Evolutionary conservation across 1,140 invertebrate genomes (phyloP).

Genomic region (Trachymyrmex cornetzi): DNA sequence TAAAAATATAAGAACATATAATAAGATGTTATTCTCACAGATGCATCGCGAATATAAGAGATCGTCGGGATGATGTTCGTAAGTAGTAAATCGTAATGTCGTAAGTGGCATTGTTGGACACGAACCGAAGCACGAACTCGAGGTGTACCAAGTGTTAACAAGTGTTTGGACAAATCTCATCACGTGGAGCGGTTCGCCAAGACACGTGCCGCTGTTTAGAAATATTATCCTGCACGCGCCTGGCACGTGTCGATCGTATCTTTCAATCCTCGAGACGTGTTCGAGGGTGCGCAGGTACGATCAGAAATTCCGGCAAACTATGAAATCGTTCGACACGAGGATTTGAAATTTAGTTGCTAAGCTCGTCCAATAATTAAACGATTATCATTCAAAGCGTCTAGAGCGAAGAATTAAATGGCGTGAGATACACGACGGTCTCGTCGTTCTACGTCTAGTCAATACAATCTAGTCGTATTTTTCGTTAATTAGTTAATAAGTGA

Average conservation of each 20-base stretch:
- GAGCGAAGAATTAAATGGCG: neutral
- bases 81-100: neutral
- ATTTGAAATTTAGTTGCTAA: neutral
- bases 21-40: neutral
- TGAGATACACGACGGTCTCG: neutral
- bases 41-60: neutral
- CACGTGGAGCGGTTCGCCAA: slow-evolving; percentile 59
- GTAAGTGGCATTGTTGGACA: slow-evolving; percentile 5
- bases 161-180: slow-evolving; percentile 66
- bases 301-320: slow-evolving; percentile 19
- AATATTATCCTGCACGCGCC: slow-evolving; percentile 73
- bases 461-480: slow-evolving; percentile 33
- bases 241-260: slow-evolving; percentile 76
- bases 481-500: slow-evolving; percentile 33
- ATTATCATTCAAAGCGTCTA: neutral
- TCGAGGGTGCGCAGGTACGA: slow-evolving; percentile 39
- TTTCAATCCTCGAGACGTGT: slow-evolving; percentile 65
- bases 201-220: slow-evolving; percentile 80
- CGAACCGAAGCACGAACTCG: neutral
- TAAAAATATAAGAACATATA: neutral
- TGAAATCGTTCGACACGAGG: neutral
- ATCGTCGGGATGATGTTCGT: neutral
- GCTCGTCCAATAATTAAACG: slow-evolving; percentile 12
- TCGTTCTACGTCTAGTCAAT: slow-evolving; percentile 40
- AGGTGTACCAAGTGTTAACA: slow-evolving; percentile 22